Evolutionary conservation across 2,797 vertebrate species (phyloP).

Genomic region (Parauchenoglanis ngamensis): DNA sequence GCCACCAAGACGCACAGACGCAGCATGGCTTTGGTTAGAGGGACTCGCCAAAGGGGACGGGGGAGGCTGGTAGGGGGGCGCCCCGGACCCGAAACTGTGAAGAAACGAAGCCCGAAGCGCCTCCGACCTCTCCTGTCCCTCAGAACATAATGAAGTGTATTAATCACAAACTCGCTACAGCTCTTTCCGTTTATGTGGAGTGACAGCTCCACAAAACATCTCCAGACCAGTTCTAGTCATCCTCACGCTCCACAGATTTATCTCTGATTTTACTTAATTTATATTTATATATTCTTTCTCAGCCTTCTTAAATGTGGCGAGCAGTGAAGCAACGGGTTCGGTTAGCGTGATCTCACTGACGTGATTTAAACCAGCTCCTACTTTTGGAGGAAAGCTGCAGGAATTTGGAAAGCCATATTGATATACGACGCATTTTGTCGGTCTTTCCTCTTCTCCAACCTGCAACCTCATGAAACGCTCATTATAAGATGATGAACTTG

Average conservation of each 20-base stretch:
- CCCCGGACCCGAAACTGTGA: slow-evolving; percentile 49
- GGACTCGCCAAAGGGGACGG: slow-evolving; percentile 45
- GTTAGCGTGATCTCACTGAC: not conserved
- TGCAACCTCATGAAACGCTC: not conserved
- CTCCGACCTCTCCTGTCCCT: slow-evolving; percentile 41
- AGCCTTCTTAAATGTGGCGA: not conserved
- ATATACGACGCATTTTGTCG: not conserved
- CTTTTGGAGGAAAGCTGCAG: not conserved
- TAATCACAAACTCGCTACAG: slow-evolving; percentile 37
- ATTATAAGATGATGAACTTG: not conserved
- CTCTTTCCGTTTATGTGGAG: slow-evolving; percentile 24
- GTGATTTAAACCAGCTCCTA: not conserved
- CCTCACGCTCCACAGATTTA: slow-evolving; percentile 12
- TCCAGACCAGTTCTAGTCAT: slow-evolving; percentile 21
- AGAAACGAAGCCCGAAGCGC: slow-evolving; percentile 47
- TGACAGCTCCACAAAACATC: slow-evolving; percentile 35
- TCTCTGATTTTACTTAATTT: slow-evolving; percentile 19
- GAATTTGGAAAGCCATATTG: slow-evolving; percentile 11
- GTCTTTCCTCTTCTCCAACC: not conserved
- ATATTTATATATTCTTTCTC: slow-evolving; percentile 20
- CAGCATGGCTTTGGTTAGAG: slow-evolving; percentile 61
- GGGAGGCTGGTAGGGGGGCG: not conserved
- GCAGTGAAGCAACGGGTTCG: slow-evolving; percentile 8
- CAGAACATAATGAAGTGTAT: slow-evolving; percentile 40
- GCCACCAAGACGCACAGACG: slow-evolving; percentile 59